Conservation (phyloP, 2,888 invertebrate species). For the Dicranocentrus wangi region DNA sequence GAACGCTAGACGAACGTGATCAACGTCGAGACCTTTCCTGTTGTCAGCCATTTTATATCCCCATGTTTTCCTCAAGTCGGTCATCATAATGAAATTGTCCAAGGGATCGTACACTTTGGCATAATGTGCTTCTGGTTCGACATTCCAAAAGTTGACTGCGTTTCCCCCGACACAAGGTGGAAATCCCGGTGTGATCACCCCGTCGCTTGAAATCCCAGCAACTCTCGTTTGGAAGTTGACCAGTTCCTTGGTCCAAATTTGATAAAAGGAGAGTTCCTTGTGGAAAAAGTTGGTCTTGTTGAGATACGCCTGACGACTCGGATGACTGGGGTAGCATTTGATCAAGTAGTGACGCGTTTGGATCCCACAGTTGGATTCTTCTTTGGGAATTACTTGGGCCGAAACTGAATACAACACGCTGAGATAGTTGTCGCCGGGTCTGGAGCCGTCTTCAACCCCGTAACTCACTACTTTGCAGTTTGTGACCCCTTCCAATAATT, state of each 20-base stretch:
- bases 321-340: slow-evolving; percentile 67
- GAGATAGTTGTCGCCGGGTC: slow-evolving; percentile 61
- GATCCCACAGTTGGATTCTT: not conserved
- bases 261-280: slow-evolving; percentile 61
- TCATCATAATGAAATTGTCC: slow-evolving; percentile 54
- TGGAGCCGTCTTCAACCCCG: slow-evolving; percentile 24
- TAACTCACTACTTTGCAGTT: slow-evolving; percentile 18
- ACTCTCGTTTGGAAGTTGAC: slow-evolving; percentile 51
- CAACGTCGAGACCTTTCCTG: slow-evolving; percentile 35
- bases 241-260: slow-evolving; percentile 54
- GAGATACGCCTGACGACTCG: slow-evolving; percentile 57
- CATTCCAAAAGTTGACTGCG: slow-evolving; percentile 30
- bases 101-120: slow-evolving; percentile 37
- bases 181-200: slow-evolving; percentile 10
- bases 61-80: slow-evolving; percentile 37
- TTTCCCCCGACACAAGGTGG: slow-evolving; percentile 43
- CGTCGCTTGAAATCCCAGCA: not conserved
- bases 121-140: not conserved
- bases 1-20: slow-evolving; percentile 44
- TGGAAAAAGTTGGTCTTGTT: slow-evolving; percentile 62
- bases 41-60: slow-evolving; percentile 45
- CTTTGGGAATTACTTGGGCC: not conserved
- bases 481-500: slow-evolving; percentile 5
- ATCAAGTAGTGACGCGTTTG: slow-evolving; percentile 49
- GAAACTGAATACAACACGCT: slow-evolving; percentile 43